These are phyloP conservation scores for Spea bombifrons DNA, from an alignment of 2,113 vertebrate genomes.

Conservation along the genomic window DNA sequence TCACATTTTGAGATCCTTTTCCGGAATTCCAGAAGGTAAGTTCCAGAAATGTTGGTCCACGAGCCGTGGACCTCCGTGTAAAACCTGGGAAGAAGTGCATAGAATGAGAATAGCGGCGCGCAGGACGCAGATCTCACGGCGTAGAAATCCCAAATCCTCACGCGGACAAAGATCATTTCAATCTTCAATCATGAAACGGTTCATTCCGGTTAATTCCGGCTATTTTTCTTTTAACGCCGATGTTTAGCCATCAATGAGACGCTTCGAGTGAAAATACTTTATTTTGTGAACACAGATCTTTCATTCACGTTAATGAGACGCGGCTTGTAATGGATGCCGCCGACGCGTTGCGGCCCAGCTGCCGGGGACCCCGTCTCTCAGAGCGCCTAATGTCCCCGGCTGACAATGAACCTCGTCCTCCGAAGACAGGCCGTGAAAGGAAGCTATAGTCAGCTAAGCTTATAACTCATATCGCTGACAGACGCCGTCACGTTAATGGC, in stretches of 20 bases:
- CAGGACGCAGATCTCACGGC: too few species aligned
- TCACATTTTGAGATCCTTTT: too few species aligned
- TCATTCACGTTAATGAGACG: slow-evolving; percentile 24
- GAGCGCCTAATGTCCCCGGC: neutral
- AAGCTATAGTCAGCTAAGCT: slow-evolving; percentile 59
- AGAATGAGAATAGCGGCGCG: neutral
- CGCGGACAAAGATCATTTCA: neutral
- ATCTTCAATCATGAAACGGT: slow-evolving; percentile 20
- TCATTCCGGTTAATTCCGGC: slow-evolving; percentile 42
- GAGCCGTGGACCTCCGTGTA: neutral
- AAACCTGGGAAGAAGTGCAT: neutral
- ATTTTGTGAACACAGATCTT: slow-evolving; percentile 11
- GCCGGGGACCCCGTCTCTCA: slow-evolving; percentile 16
- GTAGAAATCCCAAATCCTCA: too few species aligned
- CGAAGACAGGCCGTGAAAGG: slow-evolving; percentile 48
- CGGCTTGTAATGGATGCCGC: slow-evolving; percentile 27
- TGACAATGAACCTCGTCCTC: slow-evolving; percentile 53
- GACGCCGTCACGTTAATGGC: slow-evolving; percentile 61
- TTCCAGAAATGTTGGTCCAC: neutral
- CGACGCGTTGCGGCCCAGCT: slow-evolving; percentile 12
- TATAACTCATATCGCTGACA: slow-evolving; percentile 67
- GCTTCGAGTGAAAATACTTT: neutral
- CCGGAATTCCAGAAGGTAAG: too few species aligned
- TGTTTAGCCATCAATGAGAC: slow-evolving; percentile 27
- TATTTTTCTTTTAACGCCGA: neutral